A percentile compares a stretch with the other conserved stretches of the same genome.
Evolutionary conservation across 2,113 vertebrate species (phyloP).

Genomic region (Protobothrops mucrosquamatus): DNA sequence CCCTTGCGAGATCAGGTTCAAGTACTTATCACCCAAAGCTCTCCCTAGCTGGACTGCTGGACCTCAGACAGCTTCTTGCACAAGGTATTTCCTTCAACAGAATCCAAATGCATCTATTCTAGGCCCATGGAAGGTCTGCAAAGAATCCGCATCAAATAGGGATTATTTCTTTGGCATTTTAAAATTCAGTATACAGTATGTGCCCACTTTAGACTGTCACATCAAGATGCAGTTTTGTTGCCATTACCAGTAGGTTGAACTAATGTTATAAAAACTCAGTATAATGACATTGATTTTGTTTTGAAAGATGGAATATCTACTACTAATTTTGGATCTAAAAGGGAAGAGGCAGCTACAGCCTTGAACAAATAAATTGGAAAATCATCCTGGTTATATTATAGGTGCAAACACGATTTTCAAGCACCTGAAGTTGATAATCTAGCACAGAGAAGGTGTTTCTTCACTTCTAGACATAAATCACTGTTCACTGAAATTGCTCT

Average conservation of each 20-base stretch:
- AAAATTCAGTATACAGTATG: not conserved
- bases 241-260: not conserved
- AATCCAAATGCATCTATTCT: not conserved
- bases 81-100: not conserved
- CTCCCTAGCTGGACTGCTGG: not conserved
- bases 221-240: not conserved
- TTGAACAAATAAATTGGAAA: not conserved
- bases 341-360: not conserved
- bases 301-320: not conserved
- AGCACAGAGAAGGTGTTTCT: not conserved
- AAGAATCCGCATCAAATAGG: not conserved
- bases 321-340: not conserved
- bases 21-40: not conserved
- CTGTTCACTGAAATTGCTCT: not conserved
- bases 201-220: not conserved
- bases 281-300: not conserved
- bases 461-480: not conserved
- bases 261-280: not conserved
- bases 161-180: not conserved
- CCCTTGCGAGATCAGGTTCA: not conserved
- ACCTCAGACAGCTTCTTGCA: not conserved
- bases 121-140: not conserved
- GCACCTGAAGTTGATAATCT: not conserved
- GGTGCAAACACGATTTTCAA: not conserved
- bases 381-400: not conserved